Conservation (phyloP, 2,888 invertebrate species). For the Tuberolachnus salignus region DNA sequence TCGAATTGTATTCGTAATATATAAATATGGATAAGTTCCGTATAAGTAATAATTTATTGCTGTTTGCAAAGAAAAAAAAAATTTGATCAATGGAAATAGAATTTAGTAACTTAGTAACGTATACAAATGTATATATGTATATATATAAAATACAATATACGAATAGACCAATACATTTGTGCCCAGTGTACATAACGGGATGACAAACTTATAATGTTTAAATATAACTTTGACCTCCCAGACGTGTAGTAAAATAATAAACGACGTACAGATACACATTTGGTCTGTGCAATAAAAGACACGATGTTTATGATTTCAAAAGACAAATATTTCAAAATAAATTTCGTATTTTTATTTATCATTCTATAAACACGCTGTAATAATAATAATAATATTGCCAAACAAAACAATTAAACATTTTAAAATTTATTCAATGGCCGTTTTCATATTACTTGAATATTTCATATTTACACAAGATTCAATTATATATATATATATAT, state of each 20-base stretch:
- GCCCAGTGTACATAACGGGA: background rate
- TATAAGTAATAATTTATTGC: slow-evolving; percentile 2
- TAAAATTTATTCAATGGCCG: too few relatives aligned
- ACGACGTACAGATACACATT: background rate
- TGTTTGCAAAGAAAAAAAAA: background rate
- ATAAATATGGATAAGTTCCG: background rate
- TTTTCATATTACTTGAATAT: too few relatives aligned
- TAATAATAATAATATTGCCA: too few relatives aligned
- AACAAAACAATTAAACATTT: too few relatives aligned
- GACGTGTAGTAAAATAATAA: background rate
- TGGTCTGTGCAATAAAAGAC: background rate
- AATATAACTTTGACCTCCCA: slow-evolving; percentile 19
- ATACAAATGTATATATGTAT: too few relatives aligned
- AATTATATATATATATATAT: background rate
- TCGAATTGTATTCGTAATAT: background rate
- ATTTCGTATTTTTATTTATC: background rate
- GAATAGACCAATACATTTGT: too few relatives aligned
- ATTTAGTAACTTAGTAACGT: too few relatives aligned
- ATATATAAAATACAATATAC: too few relatives aligned
- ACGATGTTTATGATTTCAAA: background rate
- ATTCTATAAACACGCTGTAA: too few relatives aligned
- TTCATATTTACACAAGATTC: background rate
- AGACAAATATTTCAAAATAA: slow-evolving; percentile 8
- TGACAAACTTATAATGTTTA: slow-evolving; percentile 1
- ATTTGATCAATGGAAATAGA: background rate